Percentiles rank a stretch among this genome's conserved stretches.
Conservation (phyloP, 1,140 invertebrate species). For the Neodiprion lecontei region DNA sequence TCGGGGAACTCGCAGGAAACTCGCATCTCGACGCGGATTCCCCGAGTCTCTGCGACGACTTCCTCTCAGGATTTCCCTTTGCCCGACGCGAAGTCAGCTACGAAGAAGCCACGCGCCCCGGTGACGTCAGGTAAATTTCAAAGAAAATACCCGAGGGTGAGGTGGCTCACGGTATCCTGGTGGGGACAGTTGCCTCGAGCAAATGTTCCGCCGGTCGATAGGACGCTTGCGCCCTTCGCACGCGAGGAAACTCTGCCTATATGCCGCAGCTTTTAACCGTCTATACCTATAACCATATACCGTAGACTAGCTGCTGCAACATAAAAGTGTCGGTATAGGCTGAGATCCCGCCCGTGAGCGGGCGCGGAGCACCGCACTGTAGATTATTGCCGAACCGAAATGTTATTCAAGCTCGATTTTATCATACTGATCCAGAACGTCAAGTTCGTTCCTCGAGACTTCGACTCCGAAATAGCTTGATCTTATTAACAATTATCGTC, state of each 20-base stretch:
- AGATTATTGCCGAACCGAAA: not conserved
- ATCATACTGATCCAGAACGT: too few relatives aligned
- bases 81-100: not conserved
- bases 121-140: not conserved
- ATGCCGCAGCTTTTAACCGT: slow-evolving; percentile 13
- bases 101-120: not conserved
- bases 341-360: not conserved
- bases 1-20: not conserved
- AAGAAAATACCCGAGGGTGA: not conserved
- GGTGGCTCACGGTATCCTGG: not conserved
- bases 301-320: not conserved
- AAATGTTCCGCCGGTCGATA: slow-evolving; percentile 27
- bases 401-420: not conserved
- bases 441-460: too few relatives aligned
- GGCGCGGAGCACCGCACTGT: not conserved
- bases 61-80: slow-evolving; percentile 2
- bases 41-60: not conserved
- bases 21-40: not conserved
- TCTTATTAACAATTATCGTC: not conserved
- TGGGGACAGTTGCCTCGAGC: not conserved
- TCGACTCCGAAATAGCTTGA: too few relatives aligned
- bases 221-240: slow-evolving; percentile 30
- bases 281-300: not conserved
- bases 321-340: not conserved
- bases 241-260: not conserved